Evolutionary conservation across 2,797 vertebrate genomes (phyloP), one percentile per base, ranked within the genome.

Genomic region (Diplodus sargus): DNA sequence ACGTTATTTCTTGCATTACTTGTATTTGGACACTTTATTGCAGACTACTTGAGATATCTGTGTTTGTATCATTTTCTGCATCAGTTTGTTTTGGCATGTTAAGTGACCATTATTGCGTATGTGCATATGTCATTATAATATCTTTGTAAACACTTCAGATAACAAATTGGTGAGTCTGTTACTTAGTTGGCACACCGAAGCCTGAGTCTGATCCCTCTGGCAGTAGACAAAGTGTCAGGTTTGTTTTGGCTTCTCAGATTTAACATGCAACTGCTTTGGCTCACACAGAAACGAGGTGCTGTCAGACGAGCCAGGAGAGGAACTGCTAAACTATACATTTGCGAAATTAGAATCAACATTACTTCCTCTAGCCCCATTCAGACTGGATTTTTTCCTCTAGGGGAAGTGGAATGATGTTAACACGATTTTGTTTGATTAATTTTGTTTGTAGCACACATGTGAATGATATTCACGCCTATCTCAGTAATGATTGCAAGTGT

Each of bases 201-300:
- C 58, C 53, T 49, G 4, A 74, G 28, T 72, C 22, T 43, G 56
- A 78, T 23, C 49, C 0, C 2, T 51, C 39, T 5, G n/a, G 76
- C 34, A 16, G 20, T 10, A 23, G 23, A 72, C 72, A 59, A n/a
- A 77, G 82, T 82, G 81, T 88, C 76, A 3, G 80, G 85, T 86
- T 78, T 70, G 71, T 78, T 77, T 63, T 54, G 61, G 57, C 84
- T 47, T 82, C 81, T 86, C 75, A 67, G 78, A 83, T 86, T 83
- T 54, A 87, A 43, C 0, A 0, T 25, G 12, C 30, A 58, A 82
- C 65, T 25, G 52, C 68, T 80, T 70, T 14, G 51, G 58, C 67
- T 79, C 28, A 28, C 47, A 74, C 23, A 49, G 34, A 58, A 28
- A 51, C 76, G 15, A 34, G 52, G 11, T 45, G 51, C 54, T 10